phyloP scores from a whole-genome alignment of 2,888 invertebrate genomes.

The Conus canariensis region DNA sequence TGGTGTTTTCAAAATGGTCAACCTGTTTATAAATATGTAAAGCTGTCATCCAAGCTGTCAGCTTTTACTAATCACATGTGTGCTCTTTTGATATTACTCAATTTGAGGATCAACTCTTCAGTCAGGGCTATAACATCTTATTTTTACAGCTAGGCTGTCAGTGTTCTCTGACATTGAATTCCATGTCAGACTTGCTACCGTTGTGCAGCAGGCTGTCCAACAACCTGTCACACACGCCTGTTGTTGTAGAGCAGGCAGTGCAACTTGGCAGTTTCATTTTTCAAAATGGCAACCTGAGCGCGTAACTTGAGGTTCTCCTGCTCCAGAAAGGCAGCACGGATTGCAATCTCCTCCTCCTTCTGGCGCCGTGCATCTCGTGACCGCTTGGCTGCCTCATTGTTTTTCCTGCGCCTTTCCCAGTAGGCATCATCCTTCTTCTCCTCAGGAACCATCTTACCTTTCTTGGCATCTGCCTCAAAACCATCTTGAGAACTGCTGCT shows the following conservation, averaged over 20 bases:
- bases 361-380: constrained; percentile 93
- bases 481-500: not conserved
- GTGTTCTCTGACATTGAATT: no score
- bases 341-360: constrained; percentile 94
- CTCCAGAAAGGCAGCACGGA: constrained; percentile 91
- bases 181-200: no score
- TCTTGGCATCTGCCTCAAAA: constrained; percentile 32
- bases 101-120: no score
- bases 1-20: no score
- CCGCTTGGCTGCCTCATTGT: constrained; percentile 96
- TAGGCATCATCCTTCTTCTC: constrained; percentile 88
- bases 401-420: constrained; percentile 91
- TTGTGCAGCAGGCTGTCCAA: no score
- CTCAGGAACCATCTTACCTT: constrained; percentile 57
- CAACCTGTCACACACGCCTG: no score
- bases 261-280: constrained; percentile 83
- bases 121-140: no score
- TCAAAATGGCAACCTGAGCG: constrained; percentile 85
- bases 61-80: no score
- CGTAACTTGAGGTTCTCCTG: constrained; percentile 90
- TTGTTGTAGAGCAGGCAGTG: constrained; percentile 79
- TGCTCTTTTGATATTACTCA: no score
- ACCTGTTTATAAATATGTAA: no score
- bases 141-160: no score
- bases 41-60: no score